phyloP scores from a whole-genome alignment of 2,797 vertebrate genomes.

The Craterocephalus amniculus region DNA sequence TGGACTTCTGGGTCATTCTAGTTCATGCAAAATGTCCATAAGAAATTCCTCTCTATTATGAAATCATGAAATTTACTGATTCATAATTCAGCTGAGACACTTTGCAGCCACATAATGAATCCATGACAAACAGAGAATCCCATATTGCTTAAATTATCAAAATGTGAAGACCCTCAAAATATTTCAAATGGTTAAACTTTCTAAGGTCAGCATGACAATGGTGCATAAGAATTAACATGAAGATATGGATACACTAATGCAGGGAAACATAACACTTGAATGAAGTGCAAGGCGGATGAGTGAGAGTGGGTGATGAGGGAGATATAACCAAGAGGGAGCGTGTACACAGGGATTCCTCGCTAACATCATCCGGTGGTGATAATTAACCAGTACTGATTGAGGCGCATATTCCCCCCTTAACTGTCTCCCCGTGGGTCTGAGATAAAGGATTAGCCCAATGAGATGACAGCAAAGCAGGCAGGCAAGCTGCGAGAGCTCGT shows the following conservation, averaged over 20 bases:
- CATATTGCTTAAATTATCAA: conserved; percentile 16
- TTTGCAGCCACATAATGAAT: neutral
- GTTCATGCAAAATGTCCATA: neutral
- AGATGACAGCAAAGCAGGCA: conserved; percentile 46
- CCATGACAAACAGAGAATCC: neutral
- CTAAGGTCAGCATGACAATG: neutral
- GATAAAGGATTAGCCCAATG: conserved; percentile 53
- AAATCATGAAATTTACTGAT: neutral
- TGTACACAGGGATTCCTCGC: conserved; percentile 53
- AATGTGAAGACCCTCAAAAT: conserved; percentile 27
- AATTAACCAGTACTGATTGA: conserved; percentile 81
- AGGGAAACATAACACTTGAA: neutral
- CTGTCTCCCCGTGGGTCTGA: conserved; percentile 56
- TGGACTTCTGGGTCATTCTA: neutral
- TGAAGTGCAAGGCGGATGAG: neutral
- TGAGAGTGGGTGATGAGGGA: conserved; percentile 16
- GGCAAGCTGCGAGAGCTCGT: conserved; percentile 41
- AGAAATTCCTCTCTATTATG: neutral
- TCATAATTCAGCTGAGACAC: neutral
- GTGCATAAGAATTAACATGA: neutral
- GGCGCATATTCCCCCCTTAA: conserved; percentile 71
- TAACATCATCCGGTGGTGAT: conserved; percentile 75
- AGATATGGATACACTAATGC: neutral
- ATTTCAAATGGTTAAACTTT: neutral
- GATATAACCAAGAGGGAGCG: conserved; percentile 42